These are phyloP conservation scores for Yponomeuta plumbellus DNA, from an alignment of 2,888 invertebrate genomes.

Conservation along the genomic window DNA sequence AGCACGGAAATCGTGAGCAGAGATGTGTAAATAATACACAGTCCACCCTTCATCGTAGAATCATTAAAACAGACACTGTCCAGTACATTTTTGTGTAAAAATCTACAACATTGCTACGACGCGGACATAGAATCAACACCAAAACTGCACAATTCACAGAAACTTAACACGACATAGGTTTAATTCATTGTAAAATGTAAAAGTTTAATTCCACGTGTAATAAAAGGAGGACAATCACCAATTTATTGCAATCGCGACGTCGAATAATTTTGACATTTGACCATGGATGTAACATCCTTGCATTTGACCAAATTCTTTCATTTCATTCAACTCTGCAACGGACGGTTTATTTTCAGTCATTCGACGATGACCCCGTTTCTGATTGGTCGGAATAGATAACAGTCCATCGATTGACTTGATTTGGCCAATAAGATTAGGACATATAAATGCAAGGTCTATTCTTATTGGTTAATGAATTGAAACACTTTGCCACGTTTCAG, in stretches of 20 bases:
- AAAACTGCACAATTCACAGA: conserved; percentile 25
- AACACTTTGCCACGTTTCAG: background rate
- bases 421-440: background rate
- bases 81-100: conserved; percentile 51
- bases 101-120: conserved; percentile 52
- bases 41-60: conserved; percentile 79
- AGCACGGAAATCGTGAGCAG: conserved; percentile 77
- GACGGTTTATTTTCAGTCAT: conserved; percentile 5
- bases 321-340: background rate
- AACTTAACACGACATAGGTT: conserved; percentile 26
- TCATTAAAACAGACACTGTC: conserved; percentile 65
- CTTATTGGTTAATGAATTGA: background rate
- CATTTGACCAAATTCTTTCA: conserved; percentile 6
- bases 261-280: conserved; percentile 14
- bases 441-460: background rate
- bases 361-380: background rate
- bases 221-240: conserved; percentile 5
- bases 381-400: background rate
- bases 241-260: background rate
- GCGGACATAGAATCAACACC: conserved; percentile 28
- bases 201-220: background rate
- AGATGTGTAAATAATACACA: conserved; percentile 77
- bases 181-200: conserved; percentile 17
- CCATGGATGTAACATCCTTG: no score
- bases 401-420: background rate